Evolutionary conservation across 23 tunicate species (phyloP).

Genomic region (Ciona savignyi): DNA sequence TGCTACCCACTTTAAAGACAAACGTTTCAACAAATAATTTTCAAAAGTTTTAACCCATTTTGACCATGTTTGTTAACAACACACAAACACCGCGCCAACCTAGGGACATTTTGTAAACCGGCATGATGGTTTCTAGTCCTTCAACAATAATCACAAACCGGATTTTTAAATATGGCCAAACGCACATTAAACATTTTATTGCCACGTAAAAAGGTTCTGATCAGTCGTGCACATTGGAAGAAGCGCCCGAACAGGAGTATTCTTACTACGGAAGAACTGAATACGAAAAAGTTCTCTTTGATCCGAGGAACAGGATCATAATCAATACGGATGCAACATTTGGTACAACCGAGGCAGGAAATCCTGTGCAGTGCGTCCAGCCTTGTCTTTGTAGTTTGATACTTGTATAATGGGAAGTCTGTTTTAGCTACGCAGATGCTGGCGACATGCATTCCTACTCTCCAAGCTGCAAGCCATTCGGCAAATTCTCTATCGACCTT

Average conservation of each 20-base stretch:
- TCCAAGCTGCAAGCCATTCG: slow-evolving; percentile 23
- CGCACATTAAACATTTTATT: too few species aligned
- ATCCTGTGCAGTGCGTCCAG: slow-evolving; percentile 9
- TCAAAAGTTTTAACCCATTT: too few species aligned
- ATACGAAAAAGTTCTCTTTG: slow-evolving; percentile 28
- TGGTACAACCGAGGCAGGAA: slow-evolving; percentile 13
- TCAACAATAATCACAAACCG: too few species aligned
- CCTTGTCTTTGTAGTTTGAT: too few species aligned
- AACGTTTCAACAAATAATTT: too few species aligned
- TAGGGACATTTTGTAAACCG: too few species aligned
- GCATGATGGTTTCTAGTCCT: too few species aligned
- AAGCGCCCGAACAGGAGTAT: slow-evolving; percentile 22
- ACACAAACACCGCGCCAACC: too few species aligned
- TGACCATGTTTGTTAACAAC: too few species aligned
- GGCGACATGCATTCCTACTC: slow-evolving; percentile 33
- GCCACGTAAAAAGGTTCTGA: slow-evolving; percentile 10
- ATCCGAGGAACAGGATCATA: slow-evolving; percentile 21
- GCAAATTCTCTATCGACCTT: slow-evolving; percentile 23
- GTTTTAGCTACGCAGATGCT: slow-evolving; percentile 17
- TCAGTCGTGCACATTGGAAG: slow-evolving; percentile 36
- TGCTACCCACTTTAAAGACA: too few species aligned
- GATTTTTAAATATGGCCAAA: too few species aligned
- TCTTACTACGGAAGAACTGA: slow-evolving; percentile 26
- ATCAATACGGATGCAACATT: slow-evolving; percentile 14
- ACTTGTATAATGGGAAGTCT: too few species aligned